Conservation (phyloP, 2,113 vertebrate species). For the Scophthalmus maximus region DNA sequence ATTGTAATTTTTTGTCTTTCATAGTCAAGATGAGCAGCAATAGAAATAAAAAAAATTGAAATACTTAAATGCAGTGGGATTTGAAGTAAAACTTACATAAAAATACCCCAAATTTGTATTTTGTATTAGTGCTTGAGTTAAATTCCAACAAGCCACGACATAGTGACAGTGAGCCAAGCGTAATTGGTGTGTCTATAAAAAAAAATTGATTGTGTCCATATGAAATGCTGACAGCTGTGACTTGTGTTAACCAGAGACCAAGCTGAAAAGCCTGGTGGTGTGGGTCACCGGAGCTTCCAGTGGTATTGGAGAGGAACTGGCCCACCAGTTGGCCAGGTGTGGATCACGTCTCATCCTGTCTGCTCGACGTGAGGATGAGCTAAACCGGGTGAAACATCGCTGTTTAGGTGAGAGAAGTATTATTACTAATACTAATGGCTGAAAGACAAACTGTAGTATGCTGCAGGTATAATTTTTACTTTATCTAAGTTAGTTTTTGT, state of each 20-base stretch:
- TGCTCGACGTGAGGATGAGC: constrained; percentile 87
- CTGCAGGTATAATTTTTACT: neutral
- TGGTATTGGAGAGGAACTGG: constrained; percentile 94
- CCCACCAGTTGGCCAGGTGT: constrained; percentile 89
- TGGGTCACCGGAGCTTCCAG: constrained; percentile 97
- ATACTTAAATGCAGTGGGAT: too few relatives aligned
- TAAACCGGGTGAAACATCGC: constrained; percentile 87
- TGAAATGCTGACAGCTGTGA: constrained; percentile 1
- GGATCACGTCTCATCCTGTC: constrained; percentile 90
- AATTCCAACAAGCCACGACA: too few relatives aligned
- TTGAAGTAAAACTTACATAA: too few relatives aligned
- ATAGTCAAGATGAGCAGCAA: too few relatives aligned
- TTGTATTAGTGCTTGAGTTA: too few relatives aligned
- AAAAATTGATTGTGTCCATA: neutral
- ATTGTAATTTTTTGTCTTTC: too few relatives aligned
- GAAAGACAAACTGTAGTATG: too few relatives aligned
- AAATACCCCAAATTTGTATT: too few relatives aligned
- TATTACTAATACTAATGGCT: too few relatives aligned
- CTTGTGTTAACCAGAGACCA: constrained; percentile 79
- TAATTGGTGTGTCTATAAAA: neutral
- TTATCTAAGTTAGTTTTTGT: too few relatives aligned
- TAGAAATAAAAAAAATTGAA: too few relatives aligned
- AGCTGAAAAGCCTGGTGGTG: constrained; percentile 88
- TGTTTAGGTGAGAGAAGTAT: constrained; percentile 86
- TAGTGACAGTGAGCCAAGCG: too few relatives aligned